These are phyloP conservation scores for Hydrochoerus hydrochaeris DNA, from an alignment of 2,113 vertebrate species.

Conservation along the genomic window DNA sequence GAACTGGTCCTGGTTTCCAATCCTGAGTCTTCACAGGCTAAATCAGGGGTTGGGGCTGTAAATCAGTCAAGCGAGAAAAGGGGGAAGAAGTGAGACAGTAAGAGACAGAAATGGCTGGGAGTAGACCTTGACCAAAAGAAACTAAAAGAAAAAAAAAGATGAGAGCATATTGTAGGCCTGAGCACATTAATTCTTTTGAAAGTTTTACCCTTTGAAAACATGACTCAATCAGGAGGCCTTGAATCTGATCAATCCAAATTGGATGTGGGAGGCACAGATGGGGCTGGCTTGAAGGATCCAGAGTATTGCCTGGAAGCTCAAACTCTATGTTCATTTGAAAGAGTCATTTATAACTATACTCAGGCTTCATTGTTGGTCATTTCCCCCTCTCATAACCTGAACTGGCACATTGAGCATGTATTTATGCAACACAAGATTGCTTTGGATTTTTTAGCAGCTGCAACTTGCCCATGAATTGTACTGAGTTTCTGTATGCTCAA, in stretches of 20 bases:
- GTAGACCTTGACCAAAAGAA: not conserved
- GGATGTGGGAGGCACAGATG: not conserved
- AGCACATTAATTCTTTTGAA: not conserved
- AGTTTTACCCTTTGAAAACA: not conserved
- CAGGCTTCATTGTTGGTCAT: not conserved
- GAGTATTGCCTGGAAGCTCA: not conserved
- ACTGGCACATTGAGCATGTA: not conserved
- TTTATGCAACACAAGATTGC: not conserved
- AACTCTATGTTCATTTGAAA: not conserved
- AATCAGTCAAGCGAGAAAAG: not conserved
- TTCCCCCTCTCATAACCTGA: not conserved
- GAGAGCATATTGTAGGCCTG: not conserved
- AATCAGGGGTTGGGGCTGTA: not conserved
- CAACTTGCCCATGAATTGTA: slow-evolving; percentile 5
- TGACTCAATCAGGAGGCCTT: not conserved
- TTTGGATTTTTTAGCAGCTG: slow-evolving; percentile 12
- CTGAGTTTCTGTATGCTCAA: not conserved
- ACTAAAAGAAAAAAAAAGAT: not conserved
- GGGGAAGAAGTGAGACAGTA: not conserved
- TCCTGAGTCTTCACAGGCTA: not conserved
- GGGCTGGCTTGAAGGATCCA: not conserved
- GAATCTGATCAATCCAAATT: not conserved
- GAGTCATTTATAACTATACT: not conserved
- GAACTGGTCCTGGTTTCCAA: not conserved
- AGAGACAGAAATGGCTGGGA: not conserved